A percentile compares a stretch with the other conserved stretches of the same genome.
These are phyloP conservation scores for Tetragonula clypearis DNA, from an alignment of 1,140 invertebrate species.

Conservation along the genomic window DNA sequence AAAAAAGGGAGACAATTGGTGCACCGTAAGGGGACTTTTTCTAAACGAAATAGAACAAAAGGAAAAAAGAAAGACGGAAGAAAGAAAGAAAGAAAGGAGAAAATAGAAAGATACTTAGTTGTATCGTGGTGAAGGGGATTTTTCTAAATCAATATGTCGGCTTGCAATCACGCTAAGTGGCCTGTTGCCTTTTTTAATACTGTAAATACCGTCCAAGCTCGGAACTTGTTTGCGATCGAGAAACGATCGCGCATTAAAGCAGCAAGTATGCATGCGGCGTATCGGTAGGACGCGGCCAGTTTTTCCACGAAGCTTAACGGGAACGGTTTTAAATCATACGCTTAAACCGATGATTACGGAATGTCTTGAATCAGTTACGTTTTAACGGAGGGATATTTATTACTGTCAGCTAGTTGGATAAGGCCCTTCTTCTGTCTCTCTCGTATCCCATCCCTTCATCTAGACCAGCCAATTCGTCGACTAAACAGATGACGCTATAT, in stretches of 20 bases:
- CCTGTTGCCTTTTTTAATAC: constrained; percentile 26
- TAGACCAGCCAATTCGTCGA: constrained; percentile 30
- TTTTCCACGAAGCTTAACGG: constrained; percentile 44
- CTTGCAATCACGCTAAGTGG: constrained; percentile 47
- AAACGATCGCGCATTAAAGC: constrained; percentile 28
- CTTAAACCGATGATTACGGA: constrained; percentile 41
- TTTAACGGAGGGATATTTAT: constrained; percentile 36
- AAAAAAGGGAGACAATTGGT: no score
- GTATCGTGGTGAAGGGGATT: not conserved
- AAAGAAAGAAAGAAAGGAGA: not conserved
- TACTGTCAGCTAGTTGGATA: constrained; percentile 24
- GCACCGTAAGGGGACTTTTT: no score
- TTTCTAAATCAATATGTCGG: constrained; percentile 28
- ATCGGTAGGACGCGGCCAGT: constrained; percentile 24
- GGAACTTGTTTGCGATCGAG: constrained; percentile 37
- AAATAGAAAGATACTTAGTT: not conserved
- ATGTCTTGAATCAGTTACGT: constrained; percentile 42
- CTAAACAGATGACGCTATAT: constrained; percentile 19
- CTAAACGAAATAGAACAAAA: not conserved
- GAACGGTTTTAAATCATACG: constrained; percentile 45
- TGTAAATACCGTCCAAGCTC: constrained; percentile 22
- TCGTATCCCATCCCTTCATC: not conserved
- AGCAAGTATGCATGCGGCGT: not conserved
- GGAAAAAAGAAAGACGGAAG: no score
- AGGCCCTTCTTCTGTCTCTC: no score